phyloP scores from a whole-genome alignment of 2,113 vertebrate genomes.

The Coryphaenoides rupestris region DNA sequence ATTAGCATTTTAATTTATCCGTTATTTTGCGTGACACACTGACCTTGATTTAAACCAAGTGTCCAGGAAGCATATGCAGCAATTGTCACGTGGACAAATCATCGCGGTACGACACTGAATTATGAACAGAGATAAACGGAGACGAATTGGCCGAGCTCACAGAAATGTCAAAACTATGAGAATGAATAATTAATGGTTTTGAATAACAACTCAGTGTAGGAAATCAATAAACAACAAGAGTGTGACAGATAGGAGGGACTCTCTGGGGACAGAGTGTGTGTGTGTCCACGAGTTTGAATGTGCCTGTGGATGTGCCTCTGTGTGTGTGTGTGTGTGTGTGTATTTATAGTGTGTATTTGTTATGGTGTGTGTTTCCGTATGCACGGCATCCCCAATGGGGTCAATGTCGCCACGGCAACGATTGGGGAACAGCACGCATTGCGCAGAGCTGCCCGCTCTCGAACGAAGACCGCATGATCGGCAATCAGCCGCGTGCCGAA shows the following conservation, averaged over 20 bases:
- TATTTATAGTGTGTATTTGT: not conserved
- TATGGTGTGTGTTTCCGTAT: not conserved
- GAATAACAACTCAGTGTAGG: not conserved
- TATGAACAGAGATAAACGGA: too few species aligned
- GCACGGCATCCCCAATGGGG: not conserved
- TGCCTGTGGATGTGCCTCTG: too few species aligned
- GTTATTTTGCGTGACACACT: not conserved
- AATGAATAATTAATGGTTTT: not conserved
- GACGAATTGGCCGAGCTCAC: too few species aligned
- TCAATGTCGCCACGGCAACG: not conserved
- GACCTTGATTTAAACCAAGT: too few species aligned
- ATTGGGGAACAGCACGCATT: not conserved
- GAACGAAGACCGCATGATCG: not conserved
- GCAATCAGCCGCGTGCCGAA: too few species aligned
- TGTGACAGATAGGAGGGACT: too few species aligned
- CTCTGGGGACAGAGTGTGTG: not conserved
- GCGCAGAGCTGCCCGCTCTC: not conserved
- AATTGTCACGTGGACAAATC: too few species aligned
- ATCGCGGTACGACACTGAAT: too few species aligned
- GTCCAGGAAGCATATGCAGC: too few species aligned
- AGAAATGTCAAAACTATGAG: not conserved
- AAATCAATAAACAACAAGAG: conserved; percentile 2
- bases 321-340: conserved; percentile 2
- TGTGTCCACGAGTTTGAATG: not conserved
- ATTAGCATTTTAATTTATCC: not conserved